Percentiles rank a stretch among this genome's conserved stretches.
These are phyloP conservation scores for Scomber scombrus DNA, from an alignment of 2,113 vertebrate genomes.

Conservation along the genomic window DNA sequence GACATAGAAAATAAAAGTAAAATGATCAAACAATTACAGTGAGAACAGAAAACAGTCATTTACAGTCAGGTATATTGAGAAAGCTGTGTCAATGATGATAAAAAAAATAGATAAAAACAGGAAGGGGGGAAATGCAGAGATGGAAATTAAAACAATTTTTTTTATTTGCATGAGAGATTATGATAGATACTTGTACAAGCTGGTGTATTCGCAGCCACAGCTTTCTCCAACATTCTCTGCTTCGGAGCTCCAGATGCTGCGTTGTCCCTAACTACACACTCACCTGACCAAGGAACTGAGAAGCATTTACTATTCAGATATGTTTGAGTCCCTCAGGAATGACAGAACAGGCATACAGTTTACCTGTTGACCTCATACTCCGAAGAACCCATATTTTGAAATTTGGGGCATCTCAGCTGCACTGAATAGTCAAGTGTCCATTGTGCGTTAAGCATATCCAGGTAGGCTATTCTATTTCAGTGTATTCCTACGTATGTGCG, in stretches of 20 bases:
- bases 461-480: background rate
- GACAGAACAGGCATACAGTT: background rate
- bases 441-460: constrained; percentile 51
- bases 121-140: constrained; percentile 51
- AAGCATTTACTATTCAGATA: constrained; percentile 1
- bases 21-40: constrained; percentile 69
- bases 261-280: constrained; percentile 69
- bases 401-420: constrained; percentile 37
- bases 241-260: constrained; percentile 62
- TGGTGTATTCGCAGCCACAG: constrained; percentile 66
- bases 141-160: constrained; percentile 30
- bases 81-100: constrained; percentile 58
- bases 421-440: constrained; percentile 22
- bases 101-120: constrained; percentile 59
- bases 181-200: constrained; percentile 71
- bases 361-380: constrained; percentile 7
- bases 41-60: constrained; percentile 68
- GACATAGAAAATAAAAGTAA: constrained; percentile 51
- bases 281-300: constrained; percentile 12
- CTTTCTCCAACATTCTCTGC: constrained; percentile 71
- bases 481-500: background rate
- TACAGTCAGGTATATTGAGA: constrained; percentile 74
- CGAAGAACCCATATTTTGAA: constrained; percentile 20
- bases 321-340: constrained; percentile 26
- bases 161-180: constrained; percentile 62